Evolutionary conservation across 2,797 vertebrate species (phyloP).

Genomic region (Emydoidea blandingii): DNA sequence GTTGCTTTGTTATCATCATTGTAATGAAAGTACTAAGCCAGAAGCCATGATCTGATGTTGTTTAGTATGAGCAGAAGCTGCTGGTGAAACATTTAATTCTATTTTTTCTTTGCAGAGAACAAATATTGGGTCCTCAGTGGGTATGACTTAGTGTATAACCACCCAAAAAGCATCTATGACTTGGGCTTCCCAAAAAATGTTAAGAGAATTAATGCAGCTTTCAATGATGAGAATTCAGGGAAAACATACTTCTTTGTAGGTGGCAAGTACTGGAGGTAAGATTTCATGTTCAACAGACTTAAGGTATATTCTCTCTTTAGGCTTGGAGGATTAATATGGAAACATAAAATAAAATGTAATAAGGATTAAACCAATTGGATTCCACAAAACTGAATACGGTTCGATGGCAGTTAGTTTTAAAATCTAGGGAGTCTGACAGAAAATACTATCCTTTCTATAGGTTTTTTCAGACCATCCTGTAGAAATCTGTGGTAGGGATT

Average conservation of each 20-base stretch:
- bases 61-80: not conserved
- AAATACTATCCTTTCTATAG: not conserved
- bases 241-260: constrained; percentile 89
- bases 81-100: not conserved
- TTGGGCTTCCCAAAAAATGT: constrained; percentile 84
- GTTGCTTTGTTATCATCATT: not conserved
- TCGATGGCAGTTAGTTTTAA: not conserved
- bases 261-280: constrained; percentile 87
- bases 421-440: fast-evolving
- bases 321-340: not conserved
- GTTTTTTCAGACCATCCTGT: not conserved
- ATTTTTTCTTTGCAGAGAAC: constrained; percentile 73
- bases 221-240: constrained; percentile 73
- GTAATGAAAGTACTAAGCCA: not conserved
- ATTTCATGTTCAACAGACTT: not conserved
- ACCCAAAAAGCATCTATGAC: constrained; percentile 81
- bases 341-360: not conserved
- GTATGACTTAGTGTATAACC: constrained; percentile 78
- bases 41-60: not conserved
- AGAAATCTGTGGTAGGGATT: not conserved
- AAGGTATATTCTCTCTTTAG: not conserved
- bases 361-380: not conserved
- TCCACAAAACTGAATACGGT: not conserved
- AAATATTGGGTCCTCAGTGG: constrained; percentile 87
- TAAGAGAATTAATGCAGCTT: constrained; percentile 85